Evolutionary conservation across 2,113 vertebrate genomes (phyloP), one percentile per base, ranked within the genome.

Genomic region (Osmerus mordax): DNA sequence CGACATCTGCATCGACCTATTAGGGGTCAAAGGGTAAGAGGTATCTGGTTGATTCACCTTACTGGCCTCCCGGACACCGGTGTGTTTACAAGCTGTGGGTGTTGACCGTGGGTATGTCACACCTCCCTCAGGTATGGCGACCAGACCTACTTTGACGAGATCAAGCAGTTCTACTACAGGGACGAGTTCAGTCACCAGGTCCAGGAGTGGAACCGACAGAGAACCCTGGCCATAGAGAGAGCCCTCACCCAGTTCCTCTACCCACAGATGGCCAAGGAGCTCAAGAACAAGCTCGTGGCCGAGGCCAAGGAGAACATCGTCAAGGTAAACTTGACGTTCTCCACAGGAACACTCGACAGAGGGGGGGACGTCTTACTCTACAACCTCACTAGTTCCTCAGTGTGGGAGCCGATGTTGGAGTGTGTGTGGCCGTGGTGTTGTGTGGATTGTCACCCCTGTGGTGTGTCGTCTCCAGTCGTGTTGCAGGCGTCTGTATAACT

Each of bases 161-260:
- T 99, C 86, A 99, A 99, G 76, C 97, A 99, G 81, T 99, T 99
- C 87, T 99, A 99, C 83, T 99, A 99, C 83, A 93, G 97, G 62
- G 97, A 99, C 52, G 97, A 99, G 89, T 99, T 99, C 92, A 99
- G 97, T 83, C 97, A 99, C 87, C 97, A 99, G 82, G 97, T 99
- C 72, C 97, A 99, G 73, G 97, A 99, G 82, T 99, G 97, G 97
- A 99, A 99, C 82, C 93, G 95, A 32, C 97, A 99, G 86, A 93
- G 97, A 65, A 98, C 94, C 0, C 87, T 98, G 88, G 97, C 97
- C 83, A 98, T 99, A 0, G 97, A 98, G 79, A 88, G 96, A 21
- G 79, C 96, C 3, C 92, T 99, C 76, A 96, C 92, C 83, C 96
- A 98, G 76, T 99, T 98, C 88, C 94, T 99, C 29, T 99, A 99